Evolutionary conservation across 1,140 invertebrate genomes (phyloP).

Genomic region (Drosophila subpulchrella): DNA sequence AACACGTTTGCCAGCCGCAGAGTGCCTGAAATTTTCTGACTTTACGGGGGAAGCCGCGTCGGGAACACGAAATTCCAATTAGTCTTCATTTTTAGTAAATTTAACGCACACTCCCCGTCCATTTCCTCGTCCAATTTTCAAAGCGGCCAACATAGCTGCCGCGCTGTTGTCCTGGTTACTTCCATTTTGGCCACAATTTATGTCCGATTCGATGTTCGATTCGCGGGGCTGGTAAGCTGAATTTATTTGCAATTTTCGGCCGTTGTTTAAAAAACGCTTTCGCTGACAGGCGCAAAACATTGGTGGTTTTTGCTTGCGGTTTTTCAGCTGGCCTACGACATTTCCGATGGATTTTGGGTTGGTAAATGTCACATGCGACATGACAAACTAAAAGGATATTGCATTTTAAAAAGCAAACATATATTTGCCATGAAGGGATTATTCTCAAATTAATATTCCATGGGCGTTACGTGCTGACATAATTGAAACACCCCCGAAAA

Average conservation of each 20-base stretch:
- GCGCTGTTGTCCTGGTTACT: slow-evolving; percentile 1
- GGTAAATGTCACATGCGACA: slow-evolving; percentile 36
- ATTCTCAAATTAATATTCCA: slow-evolving; percentile 28
- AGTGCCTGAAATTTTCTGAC: not conserved
- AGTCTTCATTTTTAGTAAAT: slow-evolving; percentile 57
- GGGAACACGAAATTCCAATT: slow-evolving; percentile 54
- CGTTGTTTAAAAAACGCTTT: slow-evolving; percentile 29
- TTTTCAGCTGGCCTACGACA: slow-evolving; percentile 23
- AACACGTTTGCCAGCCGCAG: slow-evolving; percentile 45
- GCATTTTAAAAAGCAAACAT: slow-evolving; percentile 39
- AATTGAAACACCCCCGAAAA: slow-evolving; percentile 27
- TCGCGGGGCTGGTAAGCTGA: slow-evolving; percentile 28
- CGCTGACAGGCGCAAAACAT: slow-evolving; percentile 30
- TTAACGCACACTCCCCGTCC: slow-evolving; percentile 21
- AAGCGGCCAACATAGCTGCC: not conserved
- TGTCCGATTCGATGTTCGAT: slow-evolving; percentile 27
- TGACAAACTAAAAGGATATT: slow-evolving; percentile 30
- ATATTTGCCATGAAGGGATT: slow-evolving; percentile 22
- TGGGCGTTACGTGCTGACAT: slow-evolving; percentile 15
- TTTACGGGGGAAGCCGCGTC: not conserved
- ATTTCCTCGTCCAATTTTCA: slow-evolving; percentile 13
- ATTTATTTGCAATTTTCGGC: slow-evolving; percentile 50
- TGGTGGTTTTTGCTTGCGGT: slow-evolving; percentile 29
- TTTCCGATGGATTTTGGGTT: slow-evolving; percentile 25
- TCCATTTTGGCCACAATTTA: slow-evolving; percentile 25